Evolutionary conservation across 2,888 invertebrate species (phyloP).

Genomic region (Acanthopleura granulata): DNA sequence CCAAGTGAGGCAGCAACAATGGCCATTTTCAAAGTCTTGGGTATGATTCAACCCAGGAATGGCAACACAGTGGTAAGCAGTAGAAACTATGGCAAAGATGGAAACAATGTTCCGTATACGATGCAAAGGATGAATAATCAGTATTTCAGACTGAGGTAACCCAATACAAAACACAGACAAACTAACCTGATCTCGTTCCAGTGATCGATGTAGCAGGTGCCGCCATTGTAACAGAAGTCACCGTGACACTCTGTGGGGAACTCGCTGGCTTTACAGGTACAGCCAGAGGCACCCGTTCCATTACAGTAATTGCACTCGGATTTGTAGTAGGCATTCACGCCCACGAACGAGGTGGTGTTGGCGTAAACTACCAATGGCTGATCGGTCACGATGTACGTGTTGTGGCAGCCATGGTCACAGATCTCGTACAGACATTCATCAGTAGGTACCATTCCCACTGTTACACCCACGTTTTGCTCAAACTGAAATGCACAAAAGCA

Average conservation of each 20-base stretch:
- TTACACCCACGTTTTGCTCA: constrained; percentile 92
- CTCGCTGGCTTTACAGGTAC: constrained; percentile 69
- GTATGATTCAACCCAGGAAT: too few species aligned
- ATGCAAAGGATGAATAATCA: too few species aligned
- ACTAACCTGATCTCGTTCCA: constrained; percentile 55
- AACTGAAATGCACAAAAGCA: constrained; percentile 73
- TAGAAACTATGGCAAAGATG: too few species aligned
- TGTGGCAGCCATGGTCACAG: constrained; percentile 89
- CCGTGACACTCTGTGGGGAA: constrained; percentile 84
- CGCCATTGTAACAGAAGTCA: constrained; percentile 88
- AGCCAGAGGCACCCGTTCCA: constrained; percentile 79
- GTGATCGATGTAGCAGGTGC: constrained; percentile 81
- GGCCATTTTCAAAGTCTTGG: too few species aligned
- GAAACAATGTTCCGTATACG: too few species aligned
- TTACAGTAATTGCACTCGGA: constrained; percentile 87
- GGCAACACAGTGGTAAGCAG: too few species aligned
- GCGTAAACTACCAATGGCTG: constrained; percentile 86
- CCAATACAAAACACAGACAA: too few species aligned
- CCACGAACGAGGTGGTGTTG: constrained; percentile 96
- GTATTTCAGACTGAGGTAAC: too few species aligned
- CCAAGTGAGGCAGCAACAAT: too few species aligned
- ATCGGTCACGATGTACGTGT: constrained; percentile 78
- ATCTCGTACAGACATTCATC: constrained; percentile 72
- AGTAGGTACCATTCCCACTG: constrained; percentile 97
- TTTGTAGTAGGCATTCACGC: constrained; percentile 91